phyloP scores from a whole-genome alignment of 2,113 vertebrate genomes.

The Siniperca knerii region DNA sequence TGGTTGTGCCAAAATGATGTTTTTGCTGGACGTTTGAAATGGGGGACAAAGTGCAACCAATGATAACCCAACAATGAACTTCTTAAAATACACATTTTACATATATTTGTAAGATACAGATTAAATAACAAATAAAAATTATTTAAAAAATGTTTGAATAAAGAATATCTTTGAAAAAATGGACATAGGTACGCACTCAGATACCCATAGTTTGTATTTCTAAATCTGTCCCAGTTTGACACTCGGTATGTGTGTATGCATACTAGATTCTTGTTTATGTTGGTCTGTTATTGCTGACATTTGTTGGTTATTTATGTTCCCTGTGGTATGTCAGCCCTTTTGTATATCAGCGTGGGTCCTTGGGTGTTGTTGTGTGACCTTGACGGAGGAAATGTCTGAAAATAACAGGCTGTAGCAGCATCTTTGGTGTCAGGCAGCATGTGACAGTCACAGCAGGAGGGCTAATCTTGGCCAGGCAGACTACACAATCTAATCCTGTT shows the following conservation, averaged over 20 bases:
- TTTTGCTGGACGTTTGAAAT: neutral
- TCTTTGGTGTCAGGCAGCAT: conserved; percentile 57
- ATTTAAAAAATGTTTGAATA: neutral
- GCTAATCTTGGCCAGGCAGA: conserved; percentile 47
- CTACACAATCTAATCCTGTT: conserved; percentile 78
- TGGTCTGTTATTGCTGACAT: conserved; percentile 10
- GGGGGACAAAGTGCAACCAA: too few relatives aligned
- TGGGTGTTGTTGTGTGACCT: conserved; percentile 51
- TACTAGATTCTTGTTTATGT: neutral
- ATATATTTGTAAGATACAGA: neutral
- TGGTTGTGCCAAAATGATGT: neutral
- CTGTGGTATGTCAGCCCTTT: conserved; percentile 23
- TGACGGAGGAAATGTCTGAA: conserved; percentile 52
- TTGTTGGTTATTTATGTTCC: conserved; percentile 22
- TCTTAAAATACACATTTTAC: neutral
- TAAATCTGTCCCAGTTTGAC: neutral
- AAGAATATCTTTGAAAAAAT: neutral
- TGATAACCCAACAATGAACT: neutral
- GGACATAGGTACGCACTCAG: neutral
- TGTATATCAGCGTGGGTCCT: conserved; percentile 7
- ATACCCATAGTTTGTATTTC: neutral
- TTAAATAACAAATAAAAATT: neutral
- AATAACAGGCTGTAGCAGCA: conserved; percentile 46
- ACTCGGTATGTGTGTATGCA: neutral
- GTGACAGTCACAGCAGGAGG: conserved; percentile 58